Base-by-base conservation (phyloP, 2,113 vertebrate species). In the Antechinus flavipes region DNA sequence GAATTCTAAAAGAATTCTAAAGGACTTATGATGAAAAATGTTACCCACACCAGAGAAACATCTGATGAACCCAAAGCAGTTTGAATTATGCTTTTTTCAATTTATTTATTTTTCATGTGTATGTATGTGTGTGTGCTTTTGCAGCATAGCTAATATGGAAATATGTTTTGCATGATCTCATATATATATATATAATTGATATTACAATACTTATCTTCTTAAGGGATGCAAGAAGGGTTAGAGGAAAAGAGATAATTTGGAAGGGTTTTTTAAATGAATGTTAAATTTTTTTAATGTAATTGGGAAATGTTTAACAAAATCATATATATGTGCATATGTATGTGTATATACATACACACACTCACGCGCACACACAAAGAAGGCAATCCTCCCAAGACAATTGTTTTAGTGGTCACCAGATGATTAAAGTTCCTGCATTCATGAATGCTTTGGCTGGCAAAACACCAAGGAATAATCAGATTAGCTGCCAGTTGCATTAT, bases 391-490 rank as follows among this genome's bases (percentile, higher is more conserved):
- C 54, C 56, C 0, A 1, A 95, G 91, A 53, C 94, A 95, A 96
- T 95, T 98, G 97, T 95, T 96, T 91, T 95, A 92, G 54, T 26
- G 93, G 95, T 91, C 35, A 91, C 96, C 98, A 96, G 96, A 95
- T 97, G 96, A 97, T 94, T 96, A 92, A 2, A 2, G 94, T 93
- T 92, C 90, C 25, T 50, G 96, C 94, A 97, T 97, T 96, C 97
- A 95, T 97, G 96, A 97, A 96, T 55, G 91, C 24, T 55, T 93
- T 49, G 90, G 98, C 52, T 93, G 96, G 89, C 22, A 95, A 91
- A 94, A 94, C 95, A 95, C 93, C 92, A 97, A 98, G 94, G 96
- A 26, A 95, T 96, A 91, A 96, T 96, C 96, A 94, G 96, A 97
- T 97, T 96, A 96, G 95, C 93, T 76, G 89, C 91, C 52, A 54